phyloP scores from a whole-genome alignment of 2,888 invertebrate species.

The Mellilla xanthometata region DNA sequence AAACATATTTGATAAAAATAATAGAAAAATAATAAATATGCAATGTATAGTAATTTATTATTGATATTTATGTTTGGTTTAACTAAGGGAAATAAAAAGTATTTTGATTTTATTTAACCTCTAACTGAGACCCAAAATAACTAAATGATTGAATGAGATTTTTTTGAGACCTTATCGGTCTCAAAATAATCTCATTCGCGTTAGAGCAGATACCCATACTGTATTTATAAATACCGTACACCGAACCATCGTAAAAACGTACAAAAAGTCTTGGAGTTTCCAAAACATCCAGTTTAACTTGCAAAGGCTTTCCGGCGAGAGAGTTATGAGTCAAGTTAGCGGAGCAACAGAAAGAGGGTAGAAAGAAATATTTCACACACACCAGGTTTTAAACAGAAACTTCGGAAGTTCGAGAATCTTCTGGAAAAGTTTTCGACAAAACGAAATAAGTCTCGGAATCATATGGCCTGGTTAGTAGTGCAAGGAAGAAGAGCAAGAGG shows the following conservation, averaged over 20 bases:
- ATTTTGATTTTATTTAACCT: too few species aligned
- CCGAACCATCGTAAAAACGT: slow-evolving; percentile 45
- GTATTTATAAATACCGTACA: slow-evolving; percentile 7
- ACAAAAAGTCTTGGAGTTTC: slow-evolving; percentile 54
- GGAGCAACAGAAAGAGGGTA: slow-evolving; percentile 37
- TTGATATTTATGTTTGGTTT: too few species aligned
- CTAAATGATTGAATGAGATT: too few species aligned
- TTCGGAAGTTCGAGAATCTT: neutral
- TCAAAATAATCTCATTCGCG: too few species aligned
- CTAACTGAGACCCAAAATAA: too few species aligned
- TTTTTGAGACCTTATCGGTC: too few species aligned
- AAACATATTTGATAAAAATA: too few species aligned
- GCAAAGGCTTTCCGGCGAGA: slow-evolving; percentile 59
- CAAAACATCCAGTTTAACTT: slow-evolving; percentile 61
- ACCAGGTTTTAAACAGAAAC: slow-evolving; percentile 9
- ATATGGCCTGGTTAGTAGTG: neutral
- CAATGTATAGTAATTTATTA: too few species aligned
- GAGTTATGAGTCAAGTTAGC: slow-evolving; percentile 67
- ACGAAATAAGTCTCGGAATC: neutral
- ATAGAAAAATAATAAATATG: too few species aligned
- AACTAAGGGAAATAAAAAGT: too few species aligned
- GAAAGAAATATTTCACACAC: slow-evolving; percentile 35
- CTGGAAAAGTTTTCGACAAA: neutral
- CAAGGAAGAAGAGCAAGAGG: too few species aligned
- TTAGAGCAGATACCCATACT: too few species aligned